A percentile compares a stretch with the other conserved stretches of the same genome.
Evolutionary conservation across 2,888 invertebrate genomes (phyloP).

Genomic region (Hetaerina titia): DNA sequence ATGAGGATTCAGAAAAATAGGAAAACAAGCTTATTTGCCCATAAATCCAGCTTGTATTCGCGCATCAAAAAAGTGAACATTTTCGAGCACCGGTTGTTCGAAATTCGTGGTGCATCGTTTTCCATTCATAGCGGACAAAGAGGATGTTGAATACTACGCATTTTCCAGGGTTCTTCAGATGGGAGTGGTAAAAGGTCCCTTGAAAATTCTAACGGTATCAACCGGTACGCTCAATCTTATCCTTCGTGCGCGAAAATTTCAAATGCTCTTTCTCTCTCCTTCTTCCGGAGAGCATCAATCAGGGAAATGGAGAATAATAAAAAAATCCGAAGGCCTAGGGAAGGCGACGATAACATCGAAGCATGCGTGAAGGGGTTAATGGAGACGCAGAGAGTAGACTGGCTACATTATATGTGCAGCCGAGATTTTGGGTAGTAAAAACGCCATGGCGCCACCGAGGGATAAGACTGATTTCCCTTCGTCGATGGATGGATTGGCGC

Average conservation of each 20-base stretch:
- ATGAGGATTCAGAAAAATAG: no score
- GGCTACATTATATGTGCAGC: constrained; percentile 1
- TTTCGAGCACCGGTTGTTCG: no score
- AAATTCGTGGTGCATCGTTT: no score
- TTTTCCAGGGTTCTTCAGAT: neutral
- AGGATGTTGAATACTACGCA: no score
- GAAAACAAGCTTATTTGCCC: no score
- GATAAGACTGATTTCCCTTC: neutral
- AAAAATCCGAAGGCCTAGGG: neutral
- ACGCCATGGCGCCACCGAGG: neutral
- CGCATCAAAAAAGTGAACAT: no score
- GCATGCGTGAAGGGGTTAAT: constrained; percentile 11
- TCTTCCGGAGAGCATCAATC: neutral
- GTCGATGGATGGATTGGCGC: neutral
- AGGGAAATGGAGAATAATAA: neutral
- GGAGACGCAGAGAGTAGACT: neutral
- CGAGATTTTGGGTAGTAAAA: constrained; percentile 27
- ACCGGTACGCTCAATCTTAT: no score
- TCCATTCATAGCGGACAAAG: no score
- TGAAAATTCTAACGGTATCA: no score
- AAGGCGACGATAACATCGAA: neutral
- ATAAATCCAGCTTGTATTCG: no score
- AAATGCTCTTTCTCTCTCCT: neutral
- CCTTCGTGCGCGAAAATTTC: neutral
- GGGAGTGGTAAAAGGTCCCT: neutral